phyloP scores from a whole-genome alignment of 2,113 vertebrate genomes.

The Cyprichromis sp. region DNA sequence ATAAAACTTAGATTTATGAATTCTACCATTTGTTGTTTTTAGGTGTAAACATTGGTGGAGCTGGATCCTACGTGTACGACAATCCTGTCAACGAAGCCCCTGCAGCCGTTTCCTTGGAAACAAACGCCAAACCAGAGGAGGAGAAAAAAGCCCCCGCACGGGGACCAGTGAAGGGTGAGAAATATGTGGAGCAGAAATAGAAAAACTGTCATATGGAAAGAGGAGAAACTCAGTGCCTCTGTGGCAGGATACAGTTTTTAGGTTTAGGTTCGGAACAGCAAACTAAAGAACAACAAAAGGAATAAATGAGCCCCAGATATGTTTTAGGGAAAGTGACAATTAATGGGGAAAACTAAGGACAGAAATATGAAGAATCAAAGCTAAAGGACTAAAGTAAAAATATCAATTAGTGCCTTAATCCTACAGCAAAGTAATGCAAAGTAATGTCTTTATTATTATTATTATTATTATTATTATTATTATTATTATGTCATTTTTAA shows the following conservation, averaged over 20 bases:
- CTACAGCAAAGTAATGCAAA: neutral
- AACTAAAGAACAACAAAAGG: neutral
- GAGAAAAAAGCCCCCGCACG: conserved; percentile 75
- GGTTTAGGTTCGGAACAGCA: neutral
- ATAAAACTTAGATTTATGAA: neutral
- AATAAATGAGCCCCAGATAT: neutral
- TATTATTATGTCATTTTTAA: neutral
- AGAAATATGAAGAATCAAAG: neutral
- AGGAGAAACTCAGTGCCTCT: neutral
- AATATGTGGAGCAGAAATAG: neutral
- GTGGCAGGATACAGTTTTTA: neutral
- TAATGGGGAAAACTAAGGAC: neutral
- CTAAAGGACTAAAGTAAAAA: neutral
- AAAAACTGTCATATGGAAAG: neutral
- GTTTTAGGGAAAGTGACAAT: neutral
- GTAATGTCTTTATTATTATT: neutral
- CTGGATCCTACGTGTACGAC: conserved; percentile 87
- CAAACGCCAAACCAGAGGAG: conserved; percentile 69
- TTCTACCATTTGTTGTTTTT: neutral
- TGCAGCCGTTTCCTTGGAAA: conserved; percentile 72
- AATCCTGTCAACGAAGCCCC: conserved; percentile 65
- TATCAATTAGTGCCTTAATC: neutral
- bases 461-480: neutral
- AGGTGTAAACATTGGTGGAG: conserved; percentile 92
- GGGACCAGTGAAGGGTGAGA: conserved; percentile 85